A percentile compares a stretch with the other conserved stretches of the same genome.
Evolutionary conservation across 1,140 invertebrate genomes (phyloP).

Genomic region (Reticulitermes speratus): DNA sequence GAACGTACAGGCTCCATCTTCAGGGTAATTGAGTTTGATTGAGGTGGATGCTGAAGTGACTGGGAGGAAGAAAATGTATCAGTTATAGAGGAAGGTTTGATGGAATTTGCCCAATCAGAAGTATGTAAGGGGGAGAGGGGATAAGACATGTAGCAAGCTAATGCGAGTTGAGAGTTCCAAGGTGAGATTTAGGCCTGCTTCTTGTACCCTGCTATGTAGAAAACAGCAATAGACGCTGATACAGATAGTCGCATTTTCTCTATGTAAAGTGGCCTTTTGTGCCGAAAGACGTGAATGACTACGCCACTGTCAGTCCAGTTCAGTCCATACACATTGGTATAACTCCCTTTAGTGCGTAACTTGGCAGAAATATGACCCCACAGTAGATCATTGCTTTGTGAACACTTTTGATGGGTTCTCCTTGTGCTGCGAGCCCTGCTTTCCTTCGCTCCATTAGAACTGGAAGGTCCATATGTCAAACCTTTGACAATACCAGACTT

Average conservation of each 20-base stretch:
- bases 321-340: background rate
- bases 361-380: constrained; percentile 29
- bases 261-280: background rate
- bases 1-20: no score
- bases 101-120: no score
- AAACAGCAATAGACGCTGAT: background rate
- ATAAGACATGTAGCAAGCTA: no score
- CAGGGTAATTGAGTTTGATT: no score
- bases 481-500: background rate
- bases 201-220: background rate
- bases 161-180: no score
- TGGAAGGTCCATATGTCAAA: background rate
- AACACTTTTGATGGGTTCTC: background rate
- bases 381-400: constrained; percentile 31
- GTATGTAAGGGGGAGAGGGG: no score
- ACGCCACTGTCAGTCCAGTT: no score
- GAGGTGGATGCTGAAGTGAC: no score
- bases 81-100: no score
- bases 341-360: background rate
- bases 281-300: background rate
- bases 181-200: no score
- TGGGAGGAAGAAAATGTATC: no score
- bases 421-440: background rate
- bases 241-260: background rate
- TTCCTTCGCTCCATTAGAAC: constrained; percentile 20